Percentiles rank a stretch among this genome's conserved stretches.
Evolutionary conservation across 1,140 invertebrate genomes (phyloP).

Genomic region (Zaprionus nigranus): DNA sequence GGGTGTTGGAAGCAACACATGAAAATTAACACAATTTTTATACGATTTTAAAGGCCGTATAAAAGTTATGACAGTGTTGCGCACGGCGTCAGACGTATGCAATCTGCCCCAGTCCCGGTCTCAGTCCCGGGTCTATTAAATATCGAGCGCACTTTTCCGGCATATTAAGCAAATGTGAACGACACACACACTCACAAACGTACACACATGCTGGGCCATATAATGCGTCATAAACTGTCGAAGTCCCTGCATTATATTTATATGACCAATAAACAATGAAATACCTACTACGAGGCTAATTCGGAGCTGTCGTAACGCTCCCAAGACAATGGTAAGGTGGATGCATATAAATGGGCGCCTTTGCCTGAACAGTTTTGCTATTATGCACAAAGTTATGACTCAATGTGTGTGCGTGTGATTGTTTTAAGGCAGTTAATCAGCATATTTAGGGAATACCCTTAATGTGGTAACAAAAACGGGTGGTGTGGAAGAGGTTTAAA

Average conservation of each 20-base stretch:
- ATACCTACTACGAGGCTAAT: slow-evolving; percentile 52
- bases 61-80: slow-evolving; percentile 72
- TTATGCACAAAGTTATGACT: slow-evolving; percentile 43
- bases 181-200: slow-evolving; percentile 47
- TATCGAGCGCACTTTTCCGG: slow-evolving; percentile 62
- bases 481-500: neutral
- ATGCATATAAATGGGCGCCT: slow-evolving; percentile 41
- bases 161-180: slow-evolving; percentile 73
- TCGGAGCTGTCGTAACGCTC: slow-evolving; percentile 14
- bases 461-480: neutral
- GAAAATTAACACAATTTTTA: slow-evolving; percentile 81
- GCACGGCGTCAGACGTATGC: neutral
- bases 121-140: slow-evolving; percentile 53
- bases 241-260: slow-evolving; percentile 68
- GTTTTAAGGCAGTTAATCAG: slow-evolving; percentile 44
- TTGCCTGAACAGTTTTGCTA: slow-evolving; percentile 47
- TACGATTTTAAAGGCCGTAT: slow-evolving; percentile 77
- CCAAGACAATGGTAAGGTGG: slow-evolving; percentile 3
- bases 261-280: slow-evolving; percentile 73
- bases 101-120: neutral
- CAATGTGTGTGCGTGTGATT: slow-evolving; percentile 30
- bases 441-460: slow-evolving; percentile 21
- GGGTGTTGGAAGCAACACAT: slow-evolving; percentile 55
- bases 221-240: slow-evolving; percentile 52
- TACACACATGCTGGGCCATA: neutral